Base-by-base conservation (phyloP, 2,113 vertebrate species). In the Apus apus region DNA sequence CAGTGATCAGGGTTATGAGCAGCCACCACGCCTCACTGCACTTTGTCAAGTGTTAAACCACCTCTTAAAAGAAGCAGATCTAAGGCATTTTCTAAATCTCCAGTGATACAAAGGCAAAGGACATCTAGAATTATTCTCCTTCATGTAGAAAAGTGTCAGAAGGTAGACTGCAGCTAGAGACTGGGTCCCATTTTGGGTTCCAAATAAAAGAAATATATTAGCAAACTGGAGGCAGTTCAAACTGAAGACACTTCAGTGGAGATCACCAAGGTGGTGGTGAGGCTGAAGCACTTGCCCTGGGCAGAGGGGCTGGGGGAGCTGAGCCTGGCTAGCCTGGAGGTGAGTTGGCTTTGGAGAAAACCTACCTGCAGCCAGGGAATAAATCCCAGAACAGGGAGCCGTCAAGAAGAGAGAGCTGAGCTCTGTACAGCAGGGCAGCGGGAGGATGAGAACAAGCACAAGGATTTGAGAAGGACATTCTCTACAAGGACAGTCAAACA, bases 251-350 rank as follows among this genome's bases (percentile, higher is more conserved):
- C 43, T 36, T 82, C 32, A 48, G 54, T 71, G 40, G 30, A 58
- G 26, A n/a, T 32, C 26, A 27, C 36, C 12, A 38, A 34, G 40
- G 34, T 54, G 15, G 12, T 5, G 46, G 21, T 65, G 57, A 20
- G 48, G 34, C 45, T 75, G 65, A 19, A 81, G 45, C 29, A 16
- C 40, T 48, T 0, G 0, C 15, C 27, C 30, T 17, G 65, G 34
- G 65, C 8, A 26, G 67, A 53, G 34, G 51, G 13, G 17, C 43
- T 60, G 67, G 76, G 36, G 40, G 54, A 65, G 54, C 11, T 46
- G 43, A 67, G 2, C 1, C 45, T 76, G 50, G 29, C 43, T 45
- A 81, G 40, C 15, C 51, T 34, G 9, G 27, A 66, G 14, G 19
- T 14, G 56, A 25, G 32, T 25, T 46, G 50, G 29, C 23, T 80